Base-by-base conservation (phyloP, 2,888 invertebrate genomes). In the Hyposoter didymator region DNA sequence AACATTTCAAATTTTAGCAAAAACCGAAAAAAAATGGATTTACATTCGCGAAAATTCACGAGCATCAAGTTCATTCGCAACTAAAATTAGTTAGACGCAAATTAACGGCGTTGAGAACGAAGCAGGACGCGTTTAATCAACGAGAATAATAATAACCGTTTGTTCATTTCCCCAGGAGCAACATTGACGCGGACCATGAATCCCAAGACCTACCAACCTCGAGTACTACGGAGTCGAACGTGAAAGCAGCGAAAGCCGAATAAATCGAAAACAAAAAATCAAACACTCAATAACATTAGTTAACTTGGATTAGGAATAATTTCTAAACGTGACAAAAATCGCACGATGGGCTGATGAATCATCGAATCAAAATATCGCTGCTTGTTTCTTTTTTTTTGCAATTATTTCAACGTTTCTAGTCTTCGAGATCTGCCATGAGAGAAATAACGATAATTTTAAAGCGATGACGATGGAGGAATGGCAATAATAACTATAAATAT, bases 121-220 rank as follows among this genome's bases (percentile, higher is more conserved):
- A 19, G 19, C 52, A 52, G 17, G 7, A 52, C 5, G 10, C 19
- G 22, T 10, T 1, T 22, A 1, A 59, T 62, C 14, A 19, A 12
- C 32, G 12, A 49, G 45, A 12, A 19, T 45, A 45, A 47, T 67
- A 35, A 72, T 45, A 17, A 39, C n/a, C n/a, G 17, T 49, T 55
- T 28, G 17, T 66, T 45, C 0, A 39, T 55, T 69, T 66, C 17
- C 64, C 28, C 74, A 87, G 88, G 69, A 78, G 81, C 70, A 82
- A 78, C 59, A 84, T 74, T 67, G 83, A 79, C 39, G 78, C 69
- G 32, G 75, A 85, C 19, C 89, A 83, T 78, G 90, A 91, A 81
- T 84, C 86, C 12, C 90, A 87, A 62, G 88, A 89, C 45, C 78
- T 88, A 52, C 88, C 90, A 66, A 84, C 90, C 52, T 87, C 88